Evolutionary conservation across 2,888 invertebrate species (phyloP).

Genomic region (Acleris holmiana): DNA sequence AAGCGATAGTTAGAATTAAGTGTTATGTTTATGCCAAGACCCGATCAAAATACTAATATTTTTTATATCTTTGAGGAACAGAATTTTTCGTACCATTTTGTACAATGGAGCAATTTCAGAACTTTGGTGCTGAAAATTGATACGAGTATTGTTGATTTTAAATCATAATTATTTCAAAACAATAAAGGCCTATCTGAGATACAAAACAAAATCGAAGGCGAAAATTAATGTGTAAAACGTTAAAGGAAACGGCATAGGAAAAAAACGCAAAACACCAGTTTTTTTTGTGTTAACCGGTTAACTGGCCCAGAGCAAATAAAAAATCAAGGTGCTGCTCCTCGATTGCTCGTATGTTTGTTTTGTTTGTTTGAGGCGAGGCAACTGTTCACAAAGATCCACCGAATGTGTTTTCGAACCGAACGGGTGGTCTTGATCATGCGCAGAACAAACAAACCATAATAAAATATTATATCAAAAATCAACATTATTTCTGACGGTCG

Average conservation of each 20-base stretch:
- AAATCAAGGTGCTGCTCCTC: slow-evolving; percentile 63
- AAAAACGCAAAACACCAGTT: slow-evolving; percentile 37
- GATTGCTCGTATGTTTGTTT: slow-evolving; percentile 71
- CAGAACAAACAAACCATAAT: slow-evolving; percentile 75
- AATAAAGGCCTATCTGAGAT: too few species aligned
- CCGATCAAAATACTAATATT: slow-evolving; percentile 23
- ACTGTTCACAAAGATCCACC: slow-evolving; percentile 64
- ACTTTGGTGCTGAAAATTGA: too few species aligned
- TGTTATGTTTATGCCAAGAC: slow-evolving; percentile 29
- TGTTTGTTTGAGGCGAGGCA: slow-evolving; percentile 78
- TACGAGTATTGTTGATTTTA: too few species aligned
- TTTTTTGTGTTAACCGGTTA: slow-evolving; percentile 54
- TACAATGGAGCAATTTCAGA: background rate
- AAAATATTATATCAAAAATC: slow-evolving; percentile 73
- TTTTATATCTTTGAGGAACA: background rate
- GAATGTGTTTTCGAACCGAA: slow-evolving; percentile 58
- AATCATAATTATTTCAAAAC: too few species aligned
- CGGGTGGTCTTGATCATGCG: slow-evolving; percentile 83
- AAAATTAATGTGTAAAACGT: background rate
- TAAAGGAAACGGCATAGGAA: background rate
- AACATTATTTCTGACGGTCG: slow-evolving; percentile 62
- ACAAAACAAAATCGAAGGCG: too few species aligned
- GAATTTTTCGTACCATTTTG: background rate
- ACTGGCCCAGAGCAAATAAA: slow-evolving; percentile 46
- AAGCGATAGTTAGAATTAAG: slow-evolving; percentile 58